Evolutionary conservation across 2,888 invertebrate species (phyloP).

Genomic region (Calliopum simillimum): DNA sequence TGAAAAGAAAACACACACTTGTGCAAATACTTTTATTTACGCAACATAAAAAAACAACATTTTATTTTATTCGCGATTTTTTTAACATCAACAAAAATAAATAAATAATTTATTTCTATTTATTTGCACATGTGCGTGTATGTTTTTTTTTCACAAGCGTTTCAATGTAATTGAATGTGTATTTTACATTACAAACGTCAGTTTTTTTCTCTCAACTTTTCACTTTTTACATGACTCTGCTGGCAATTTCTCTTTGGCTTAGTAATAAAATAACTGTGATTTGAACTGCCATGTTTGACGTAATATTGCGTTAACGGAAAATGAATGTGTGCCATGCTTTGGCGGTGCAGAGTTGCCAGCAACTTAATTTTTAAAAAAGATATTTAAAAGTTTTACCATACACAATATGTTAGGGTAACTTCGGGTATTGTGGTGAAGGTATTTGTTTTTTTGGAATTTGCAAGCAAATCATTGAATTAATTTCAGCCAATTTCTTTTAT

Average conservation of each 20-base stretch:
- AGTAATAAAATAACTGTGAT: not conserved
- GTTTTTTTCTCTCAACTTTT: too few species aligned
- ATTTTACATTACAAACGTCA: too few species aligned
- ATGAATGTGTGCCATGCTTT: too few species aligned
- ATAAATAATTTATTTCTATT: not conserved
- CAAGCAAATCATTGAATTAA: too few species aligned
- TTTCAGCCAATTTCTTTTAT: too few species aligned
- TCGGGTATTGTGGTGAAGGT: too few species aligned
- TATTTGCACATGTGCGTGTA: not conserved
- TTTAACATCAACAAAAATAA: not conserved
- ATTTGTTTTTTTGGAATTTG: too few species aligned
- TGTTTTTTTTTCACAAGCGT: not conserved
- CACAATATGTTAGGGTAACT: too few species aligned
- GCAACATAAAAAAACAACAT: not conserved
- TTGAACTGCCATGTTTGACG: slow-evolving; percentile 3
- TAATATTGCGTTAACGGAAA: not conserved
- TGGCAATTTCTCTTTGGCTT: not conserved
- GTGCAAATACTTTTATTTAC: not conserved
- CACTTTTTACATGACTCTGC: not conserved
- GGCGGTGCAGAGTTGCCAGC: too few species aligned
- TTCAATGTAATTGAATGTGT: too few species aligned
- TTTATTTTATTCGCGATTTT: not conserved
- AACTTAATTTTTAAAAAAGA: too few species aligned
- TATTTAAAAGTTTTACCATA: too few species aligned
- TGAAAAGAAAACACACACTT: not conserved